Base-by-base conservation (phyloP, 2,888 invertebrate species). In the Pollenia griseotomentosa region DNA sequence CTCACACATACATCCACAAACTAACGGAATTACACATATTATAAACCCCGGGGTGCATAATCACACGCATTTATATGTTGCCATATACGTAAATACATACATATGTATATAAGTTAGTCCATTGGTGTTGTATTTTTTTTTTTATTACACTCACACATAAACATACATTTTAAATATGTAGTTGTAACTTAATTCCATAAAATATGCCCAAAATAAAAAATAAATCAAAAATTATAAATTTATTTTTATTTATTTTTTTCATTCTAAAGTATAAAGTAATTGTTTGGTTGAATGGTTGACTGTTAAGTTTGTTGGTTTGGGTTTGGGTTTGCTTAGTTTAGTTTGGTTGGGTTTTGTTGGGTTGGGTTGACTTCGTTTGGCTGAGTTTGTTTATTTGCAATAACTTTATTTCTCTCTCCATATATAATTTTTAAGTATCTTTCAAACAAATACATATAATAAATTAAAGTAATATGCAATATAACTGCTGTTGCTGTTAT, bases 381-480 rank as follows among this genome's bases (percentile, higher is more conserved):
- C 19, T 55, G n/a, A 48, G 51, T 81, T 71, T 78, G 80, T 80
- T 83, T 84, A 84, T 81, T 87, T 87, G 84, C 74, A 68, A 87
- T 81, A 87, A 87, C 84, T 87, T 83, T 84, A 55, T 73, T 74
- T 73, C 55, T 70, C 88, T 83, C 71, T 57, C 73, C 77, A 77
- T 68, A 68, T 80, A 80, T 80, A 74, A 68, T 68, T 89, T 89
- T 91, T 89, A 89, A 91, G 91, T 88, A 90, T 89, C 91, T 90
- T 89, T 90, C 90, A 91, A 92, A 92, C 81, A 87, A 87, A 84
- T 82, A 74, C 84, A 81, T 91, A 88, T 91, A 91, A 92, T 92
- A 92, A 92, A 92, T 92, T 91, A 91, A 89, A 90, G 89, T 86
- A 88, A 89, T 90, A 89, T 89, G 89, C 83, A 87, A 87, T 85